Evolutionary conservation across 1,140 invertebrate genomes (phyloP), one percentile per base, ranked within the genome.

Genomic region (Chymomyza costata): DNA sequence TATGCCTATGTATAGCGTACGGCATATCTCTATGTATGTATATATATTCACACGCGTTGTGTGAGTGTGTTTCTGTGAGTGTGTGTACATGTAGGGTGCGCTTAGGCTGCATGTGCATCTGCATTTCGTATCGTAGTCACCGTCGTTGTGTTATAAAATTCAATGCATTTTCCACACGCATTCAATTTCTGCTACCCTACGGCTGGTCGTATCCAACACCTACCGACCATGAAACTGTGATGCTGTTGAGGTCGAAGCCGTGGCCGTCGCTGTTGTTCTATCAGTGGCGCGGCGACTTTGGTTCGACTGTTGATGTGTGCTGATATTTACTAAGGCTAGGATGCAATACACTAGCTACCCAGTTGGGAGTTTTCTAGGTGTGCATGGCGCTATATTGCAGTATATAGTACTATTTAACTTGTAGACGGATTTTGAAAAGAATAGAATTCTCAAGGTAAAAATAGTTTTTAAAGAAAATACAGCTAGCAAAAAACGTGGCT

Each of bases 241-340:
- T 49, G 58, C 53, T 18, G 41, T 32, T 52, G 47, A 32, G 11
- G 43, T 28, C 60, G n/a, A n/a, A n/a, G 66, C 66, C 46, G 65
- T 51, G 44, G 61, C 48, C 30, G 52, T 44, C 49, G 21, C 8
- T 25, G 21, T 5, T 8, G 21, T 25, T 5, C 8, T 78, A 76
- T 76, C 70, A 71, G 78, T 76, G 70, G 70, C 68, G 70, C 65
- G 70, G 56, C 78, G 71, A 76, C 70, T 78, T 76, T 78, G 66
- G 60, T 65, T 63, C 71, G 71, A 76, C 73, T 69, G 53, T 68
- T 71, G 49, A 65, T 56, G 53, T 53, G 41, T 55, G 43, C 37
- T n/a, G n/a, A n/a, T n/a, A n/a, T n/a, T n/a, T n/a, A n/a, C n/a
- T n/a, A n/a, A n/a, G n/a, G n/a, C n/a, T n/a, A n/a, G n/a, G n/a